Base-by-base conservation (phyloP, 2,113 vertebrate genomes). In the Passer montanus region DNA sequence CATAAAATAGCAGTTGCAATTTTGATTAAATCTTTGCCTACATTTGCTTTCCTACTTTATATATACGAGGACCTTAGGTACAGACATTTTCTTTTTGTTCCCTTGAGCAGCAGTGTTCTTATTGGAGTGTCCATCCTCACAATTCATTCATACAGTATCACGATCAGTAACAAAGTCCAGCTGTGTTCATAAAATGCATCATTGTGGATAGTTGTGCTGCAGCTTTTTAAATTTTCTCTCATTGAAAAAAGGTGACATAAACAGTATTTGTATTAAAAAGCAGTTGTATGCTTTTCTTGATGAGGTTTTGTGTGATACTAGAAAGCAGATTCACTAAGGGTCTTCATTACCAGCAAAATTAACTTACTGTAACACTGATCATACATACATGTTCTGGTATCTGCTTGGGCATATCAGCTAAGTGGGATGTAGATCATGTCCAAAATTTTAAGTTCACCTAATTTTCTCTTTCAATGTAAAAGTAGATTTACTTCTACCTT, bases 361-460 rank as follows among this genome's bases (percentile, higher is more conserved):
- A 53, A 22, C 17, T 52, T 69, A 31, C 7, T 77, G 6, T 14
- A 78, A 28, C 33, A 22, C 30, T 74, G 11, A 14, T 59, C 3
- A 8, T 24, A 4, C 3, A 8, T 24, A 4, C 13, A 9, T 1
- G 1, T 74, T 74, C 39, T 31, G 24, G 3, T 66, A 22, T 47
- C 44, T 52, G 5, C n/a, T 21, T 70, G 74, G 22, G 15, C 11
- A 11, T 84, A 37, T 24, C 21, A 75, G 8, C 30, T 50, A 27
- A 56, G 15, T 43, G 30, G 4, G 5, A 67, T 46, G 20, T 78
- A 62, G 30, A 60, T 76, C 3, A 50, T 47, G 64, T 73, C 18
- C 18, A 52, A 66, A 56, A 49, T 37, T 11, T 31, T 70, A 59
- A n/a, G 13, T 79, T 81, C 24, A 24, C 6, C 9, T 44, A 28